These are phyloP conservation scores for Ispidina picta DNA, from an alignment of 2,797 vertebrate genomes.

Conservation along the genomic window DNA sequence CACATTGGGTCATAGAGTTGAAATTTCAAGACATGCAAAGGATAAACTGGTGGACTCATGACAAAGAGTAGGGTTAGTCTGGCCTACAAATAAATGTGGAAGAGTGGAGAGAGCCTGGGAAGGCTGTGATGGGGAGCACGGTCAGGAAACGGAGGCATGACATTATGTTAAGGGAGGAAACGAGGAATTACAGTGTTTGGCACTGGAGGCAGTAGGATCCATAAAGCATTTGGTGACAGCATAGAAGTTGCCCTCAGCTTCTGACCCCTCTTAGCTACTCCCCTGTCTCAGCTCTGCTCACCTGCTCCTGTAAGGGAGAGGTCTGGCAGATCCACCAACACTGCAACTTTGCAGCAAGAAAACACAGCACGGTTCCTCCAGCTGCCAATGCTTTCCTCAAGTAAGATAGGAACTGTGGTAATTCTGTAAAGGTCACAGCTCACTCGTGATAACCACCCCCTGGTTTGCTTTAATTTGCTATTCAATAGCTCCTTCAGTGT, in stretches of 20 bases:
- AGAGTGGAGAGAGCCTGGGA: background rate
- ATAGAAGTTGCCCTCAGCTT: background rate
- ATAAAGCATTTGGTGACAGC: background rate
- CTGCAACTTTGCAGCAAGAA: background rate
- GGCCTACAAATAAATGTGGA: background rate
- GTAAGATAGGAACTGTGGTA: background rate
- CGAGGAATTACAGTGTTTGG: background rate
- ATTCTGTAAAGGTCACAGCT: background rate
- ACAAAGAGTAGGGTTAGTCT: background rate
- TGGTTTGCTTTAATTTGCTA: background rate
- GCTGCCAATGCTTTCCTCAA: background rate
- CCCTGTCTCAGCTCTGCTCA: background rate
- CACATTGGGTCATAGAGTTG: rapidly evolving
- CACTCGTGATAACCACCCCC: background rate
- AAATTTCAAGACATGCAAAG: background rate
- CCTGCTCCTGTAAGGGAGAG: background rate
- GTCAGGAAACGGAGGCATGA: background rate
- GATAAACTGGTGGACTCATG: background rate
- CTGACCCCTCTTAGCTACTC: background rate
- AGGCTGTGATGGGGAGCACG: background rate
- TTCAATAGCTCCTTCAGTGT: background rate
- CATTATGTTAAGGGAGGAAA: background rate
- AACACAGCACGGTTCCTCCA: rapidly evolving
- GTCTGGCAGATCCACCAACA: background rate
- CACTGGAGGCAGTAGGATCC: background rate